Evolutionary conservation across 1,140 invertebrate genomes (phyloP), one percentile per base, ranked within the genome.

Genomic region (Telenomus remus): DNA sequence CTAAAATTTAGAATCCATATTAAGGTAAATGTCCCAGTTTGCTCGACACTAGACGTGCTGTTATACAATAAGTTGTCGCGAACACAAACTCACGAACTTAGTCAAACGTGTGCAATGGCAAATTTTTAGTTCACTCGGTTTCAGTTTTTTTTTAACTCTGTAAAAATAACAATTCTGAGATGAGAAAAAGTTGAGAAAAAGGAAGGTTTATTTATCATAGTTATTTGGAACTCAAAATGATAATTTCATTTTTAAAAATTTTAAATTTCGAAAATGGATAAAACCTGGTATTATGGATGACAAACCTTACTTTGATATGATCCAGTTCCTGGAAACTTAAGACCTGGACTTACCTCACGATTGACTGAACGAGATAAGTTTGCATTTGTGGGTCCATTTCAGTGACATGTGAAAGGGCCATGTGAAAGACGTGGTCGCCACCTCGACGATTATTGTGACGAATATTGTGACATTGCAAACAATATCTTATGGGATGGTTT

Each of bases 401-500:
- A 91, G 96, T 97, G 46, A 96, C 93, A 47, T 93, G 92, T 16
- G 93, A 92, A 68, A 98, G 89, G 57, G 94, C 93, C 75, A 91
- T 92, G 88, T 99, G 97, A 63, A 94, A 94, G 72, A 98, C 92
- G 87, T 98, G 97, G 88, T 96, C 94, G 0, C 92, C 93, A 27
- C 95, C 95, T 35, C 95, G 89, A 42, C 94, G 90, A 77, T 93
- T 94, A 83, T 96, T 95, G 85, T 98, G 96, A 0, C 95, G 90
- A 84, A 94, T 95, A 78, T 93, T 94, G 86, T 97, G 95, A 83
- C 96, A 97, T 84, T 96, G 95, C 74, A 91, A 90, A 86, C 96
- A 99, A 86, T 97, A 98, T 60, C 96, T 92, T 65, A 98, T 97
- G 10, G 98, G 98, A 84, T 96, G 94, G 84, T 98, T 97, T 14